Conservation (phyloP, 2,888 invertebrate genomes). For the Sarcophaga carnaria region DNA sequence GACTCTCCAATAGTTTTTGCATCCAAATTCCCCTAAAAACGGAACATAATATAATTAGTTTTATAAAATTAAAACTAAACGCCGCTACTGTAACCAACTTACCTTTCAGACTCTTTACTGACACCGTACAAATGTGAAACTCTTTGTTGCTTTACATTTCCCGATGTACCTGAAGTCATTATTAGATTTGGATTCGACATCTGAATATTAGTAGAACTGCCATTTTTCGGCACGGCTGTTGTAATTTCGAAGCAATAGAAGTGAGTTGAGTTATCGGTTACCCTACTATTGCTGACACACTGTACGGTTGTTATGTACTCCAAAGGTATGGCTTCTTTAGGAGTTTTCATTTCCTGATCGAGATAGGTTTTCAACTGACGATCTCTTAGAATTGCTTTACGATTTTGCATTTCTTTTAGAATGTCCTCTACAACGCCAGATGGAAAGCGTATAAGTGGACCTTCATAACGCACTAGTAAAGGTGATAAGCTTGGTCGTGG, state of each 20-base stretch:
- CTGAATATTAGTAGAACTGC: conserved; percentile 63
- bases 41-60: conserved; percentile 72
- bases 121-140: conserved; percentile 81
- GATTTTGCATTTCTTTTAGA: conserved; percentile 89
- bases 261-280: conserved; percentile 81
- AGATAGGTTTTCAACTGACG: conserved; percentile 88
- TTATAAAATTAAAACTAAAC: background rate
- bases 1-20: conserved; percentile 89
- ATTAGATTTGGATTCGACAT: conserved; percentile 80
- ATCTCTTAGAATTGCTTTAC: conserved; percentile 88
- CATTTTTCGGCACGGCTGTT: conserved; percentile 79
- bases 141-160: conserved; percentile 79
- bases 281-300: conserved; percentile 82
- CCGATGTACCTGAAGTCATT: conserved; percentile 78
- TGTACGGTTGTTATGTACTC: conserved; percentile 83
- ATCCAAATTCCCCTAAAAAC: conserved; percentile 85
- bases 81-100: background rate
- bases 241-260: conserved; percentile 82
- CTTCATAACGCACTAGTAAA: conserved; percentile 79
- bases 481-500: conserved; percentile 80
- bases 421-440: conserved; percentile 87
- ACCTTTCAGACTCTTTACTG: conserved; percentile 81
- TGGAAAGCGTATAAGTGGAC: conserved; percentile 80
- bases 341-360: conserved; percentile 86
- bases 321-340: conserved; percentile 88